Conservation (phyloP, 2,797 vertebrate genomes). For the Pangasius sanitwongsei region DNA sequence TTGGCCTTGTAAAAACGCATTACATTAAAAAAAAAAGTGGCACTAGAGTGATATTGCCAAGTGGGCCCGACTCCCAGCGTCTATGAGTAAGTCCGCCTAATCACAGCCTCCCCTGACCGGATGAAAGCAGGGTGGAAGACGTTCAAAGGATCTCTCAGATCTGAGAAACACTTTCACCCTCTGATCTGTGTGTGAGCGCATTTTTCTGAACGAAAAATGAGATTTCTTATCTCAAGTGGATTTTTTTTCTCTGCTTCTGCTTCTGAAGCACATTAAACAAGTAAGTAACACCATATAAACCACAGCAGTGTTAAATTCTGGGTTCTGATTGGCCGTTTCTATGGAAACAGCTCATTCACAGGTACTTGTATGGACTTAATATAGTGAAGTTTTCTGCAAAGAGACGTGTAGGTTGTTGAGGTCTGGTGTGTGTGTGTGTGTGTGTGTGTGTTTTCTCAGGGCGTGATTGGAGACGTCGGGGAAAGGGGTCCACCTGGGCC, state of each 20-base stretch:
- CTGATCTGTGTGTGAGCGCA: background rate
- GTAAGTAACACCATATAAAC: background rate
- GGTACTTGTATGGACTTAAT: background rate
- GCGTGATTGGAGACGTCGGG: constrained; percentile 85
- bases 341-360: background rate
- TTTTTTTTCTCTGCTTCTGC: background rate
- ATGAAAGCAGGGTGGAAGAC: constrained; percentile 50
- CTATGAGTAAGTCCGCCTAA: constrained; percentile 42
- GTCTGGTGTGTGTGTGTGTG: constrained; percentile 3
- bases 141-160: constrained; percentile 40
- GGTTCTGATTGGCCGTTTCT: background rate
- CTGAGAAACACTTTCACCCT: constrained; percentile 11
- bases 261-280: background rate
- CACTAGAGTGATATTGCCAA: constrained; percentile 59
- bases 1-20: constrained; percentile 59
- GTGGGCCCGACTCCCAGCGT: constrained; percentile 63
- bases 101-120: constrained; percentile 36
- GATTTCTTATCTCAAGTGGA: constrained; percentile 3
- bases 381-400: background rate
- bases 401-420: background rate
- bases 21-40: background rate
- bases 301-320: background rate
- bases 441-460: constrained; percentile 69
- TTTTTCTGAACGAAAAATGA: constrained; percentile 3
- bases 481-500: constrained; percentile 87